Percentiles rank a stretch among this genome's conserved stretches.
These are phyloP conservation scores for Furcifer pardalis DNA, from an alignment of 2,797 vertebrate genomes.

Conservation along the genomic window DNA sequence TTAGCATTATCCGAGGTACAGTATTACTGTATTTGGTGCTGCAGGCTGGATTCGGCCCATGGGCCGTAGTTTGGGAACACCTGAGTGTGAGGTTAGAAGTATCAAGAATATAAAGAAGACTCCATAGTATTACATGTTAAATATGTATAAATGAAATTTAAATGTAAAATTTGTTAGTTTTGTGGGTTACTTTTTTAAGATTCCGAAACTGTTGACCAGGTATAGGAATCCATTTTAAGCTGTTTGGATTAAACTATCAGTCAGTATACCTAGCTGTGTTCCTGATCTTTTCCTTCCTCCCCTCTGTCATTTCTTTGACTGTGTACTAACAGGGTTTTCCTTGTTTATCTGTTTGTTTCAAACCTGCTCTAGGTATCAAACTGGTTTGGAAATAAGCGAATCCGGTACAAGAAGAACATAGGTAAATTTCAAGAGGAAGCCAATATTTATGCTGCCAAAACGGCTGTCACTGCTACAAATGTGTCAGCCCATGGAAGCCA, in stretches of 20 bases:
- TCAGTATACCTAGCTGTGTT: conserved; percentile 3
- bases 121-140: background rate
- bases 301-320: background rate
- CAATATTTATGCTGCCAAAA: conserved; percentile 99
- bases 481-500: conserved; percentile 98
- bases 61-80: too few relatives aligned
- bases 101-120: background rate
- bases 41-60: too few relatives aligned
- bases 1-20: too few relatives aligned
- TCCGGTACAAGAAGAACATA: conserved; percentile 99
- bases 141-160: background rate
- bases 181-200: background rate
- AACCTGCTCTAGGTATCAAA: conserved; percentile 91
- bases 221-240: background rate
- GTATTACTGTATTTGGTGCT: too few relatives aligned
- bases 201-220: background rate
- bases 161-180: background rate
- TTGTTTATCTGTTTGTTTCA: conserved; percentile 66
- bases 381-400: conserved; percentile 99
- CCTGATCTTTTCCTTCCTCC: conserved; percentile 19
- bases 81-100: too few relatives aligned
- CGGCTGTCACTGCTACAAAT: conserved; percentile 95
- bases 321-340: conserved; percentile 3
- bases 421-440: conserved; percentile 99
- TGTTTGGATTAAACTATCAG: background rate